phyloP scores from a whole-genome alignment of 1,140 invertebrate species.

The Pseudomyrmex cubaensis region DNA sequence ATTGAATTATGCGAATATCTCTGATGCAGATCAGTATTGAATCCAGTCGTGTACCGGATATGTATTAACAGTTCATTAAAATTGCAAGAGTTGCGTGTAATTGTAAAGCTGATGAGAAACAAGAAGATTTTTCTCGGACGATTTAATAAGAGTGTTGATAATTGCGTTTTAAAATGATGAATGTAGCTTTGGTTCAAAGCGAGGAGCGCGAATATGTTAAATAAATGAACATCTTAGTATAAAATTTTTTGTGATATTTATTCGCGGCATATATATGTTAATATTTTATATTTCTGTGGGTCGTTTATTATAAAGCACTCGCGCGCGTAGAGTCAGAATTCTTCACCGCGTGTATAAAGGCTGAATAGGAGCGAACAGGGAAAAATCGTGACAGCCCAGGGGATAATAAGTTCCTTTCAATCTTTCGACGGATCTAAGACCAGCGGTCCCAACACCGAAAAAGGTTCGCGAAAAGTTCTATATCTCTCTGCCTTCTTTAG shows the following conservation, averaged over 20 bases:
- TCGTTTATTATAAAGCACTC: constrained; percentile 27
- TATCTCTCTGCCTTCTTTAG: constrained; percentile 9
- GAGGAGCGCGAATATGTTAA: not conserved
- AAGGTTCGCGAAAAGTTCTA: constrained; percentile 31
- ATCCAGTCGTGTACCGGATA: too few species aligned
- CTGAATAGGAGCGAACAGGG: constrained; percentile 21
- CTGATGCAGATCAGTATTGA: too few species aligned
- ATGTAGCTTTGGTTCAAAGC: too few species aligned
- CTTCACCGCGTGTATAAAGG: not conserved
- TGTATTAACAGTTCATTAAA: too few species aligned
- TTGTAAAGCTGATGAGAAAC: not conserved
- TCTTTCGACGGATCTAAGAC: constrained; percentile 38
- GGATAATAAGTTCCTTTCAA: constrained; percentile 22
- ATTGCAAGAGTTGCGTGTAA: not conserved
- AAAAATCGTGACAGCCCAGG: constrained; percentile 38
- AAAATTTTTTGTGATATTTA: constrained; percentile 3
- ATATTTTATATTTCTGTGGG: not conserved
- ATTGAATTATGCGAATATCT: not conserved
- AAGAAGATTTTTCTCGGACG: not conserved
- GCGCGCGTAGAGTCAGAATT: not conserved
- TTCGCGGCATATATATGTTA: not conserved
- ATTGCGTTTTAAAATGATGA: not conserved
- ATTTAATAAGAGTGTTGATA: not conserved
- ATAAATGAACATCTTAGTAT: not conserved
- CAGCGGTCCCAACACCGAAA: not conserved